Evolutionary conservation across 2,888 invertebrate species (phyloP).

Genomic region (Pyrgus malvae): DNA sequence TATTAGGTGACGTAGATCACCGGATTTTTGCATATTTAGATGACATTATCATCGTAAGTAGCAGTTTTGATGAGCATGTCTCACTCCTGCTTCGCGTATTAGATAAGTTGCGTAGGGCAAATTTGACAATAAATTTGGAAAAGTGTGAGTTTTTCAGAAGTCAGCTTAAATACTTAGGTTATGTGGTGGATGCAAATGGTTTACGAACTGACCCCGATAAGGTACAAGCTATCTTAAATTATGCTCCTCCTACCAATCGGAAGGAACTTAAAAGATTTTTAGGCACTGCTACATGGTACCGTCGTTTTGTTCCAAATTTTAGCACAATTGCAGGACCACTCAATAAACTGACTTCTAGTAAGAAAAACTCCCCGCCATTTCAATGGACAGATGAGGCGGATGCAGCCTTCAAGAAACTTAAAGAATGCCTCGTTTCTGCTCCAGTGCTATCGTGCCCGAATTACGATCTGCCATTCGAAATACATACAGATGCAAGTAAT

Average conservation of each 20-base stretch:
- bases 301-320: conserved; percentile 34
- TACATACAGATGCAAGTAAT: not conserved
- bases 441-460: conserved; percentile 1
- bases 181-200: not conserved
- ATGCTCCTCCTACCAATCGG: not conserved
- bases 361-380: conserved; percentile 34
- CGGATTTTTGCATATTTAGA: not conserved
- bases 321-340: conserved; percentile 37
- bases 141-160: not conserved
- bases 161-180: not conserved
- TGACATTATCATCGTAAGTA: not conserved
- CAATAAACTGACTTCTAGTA: conserved; percentile 34
- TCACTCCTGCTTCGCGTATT: not conserved
- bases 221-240: not conserved
- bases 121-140: not conserved
- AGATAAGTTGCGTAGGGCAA: not conserved
- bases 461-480: not conserved
- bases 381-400: conserved; percentile 34
- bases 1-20: not conserved
- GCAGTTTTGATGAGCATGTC: conserved; percentile 7
- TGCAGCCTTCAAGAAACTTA: conserved; percentile 21
- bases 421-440: too few species aligned
- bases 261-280: conserved; percentile 2
- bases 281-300: not conserved
- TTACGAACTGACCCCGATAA: conserved; percentile 3